A percentile compares a stretch with the other conserved stretches of the same genome.
These are phyloP conservation scores for Gonioctena quinquepunctata DNA, from an alignment of 1,140 invertebrate genomes.

Conservation along the genomic window DNA sequence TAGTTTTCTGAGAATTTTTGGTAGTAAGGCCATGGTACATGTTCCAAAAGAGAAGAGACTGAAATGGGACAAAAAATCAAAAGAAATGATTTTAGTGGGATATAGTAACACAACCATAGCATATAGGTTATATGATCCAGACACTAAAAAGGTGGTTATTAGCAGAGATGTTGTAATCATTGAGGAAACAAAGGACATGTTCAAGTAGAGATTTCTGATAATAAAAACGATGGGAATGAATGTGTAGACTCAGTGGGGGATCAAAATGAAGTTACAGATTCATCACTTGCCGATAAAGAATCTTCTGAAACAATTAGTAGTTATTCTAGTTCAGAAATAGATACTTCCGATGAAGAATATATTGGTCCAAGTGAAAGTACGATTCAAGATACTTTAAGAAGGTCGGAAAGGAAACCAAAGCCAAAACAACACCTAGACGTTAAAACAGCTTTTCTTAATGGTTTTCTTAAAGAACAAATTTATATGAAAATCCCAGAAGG, in stretches of 20 bases:
- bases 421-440: not conserved
- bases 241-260: too few species aligned
- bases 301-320: too few species aligned
- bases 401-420: too few species aligned
- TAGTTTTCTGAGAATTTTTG: slow-evolving; percentile 42
- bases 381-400: too few species aligned
- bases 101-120: slow-evolving; percentile 19
- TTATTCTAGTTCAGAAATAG: too few species aligned
- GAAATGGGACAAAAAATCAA: slow-evolving; percentile 37
- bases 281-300: too few species aligned
- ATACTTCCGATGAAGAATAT: too few species aligned
- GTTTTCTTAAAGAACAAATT: not conserved
- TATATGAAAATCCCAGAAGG: not conserved
- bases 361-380: too few species aligned
- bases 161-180: slow-evolving; percentile 9
- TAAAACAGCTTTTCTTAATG: not conserved
- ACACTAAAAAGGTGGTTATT: not conserved
- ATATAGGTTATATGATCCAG: slow-evolving; percentile 15
- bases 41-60: slow-evolving; percentile 35
- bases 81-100: slow-evolving; percentile 37
- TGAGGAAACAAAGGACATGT: not conserved
- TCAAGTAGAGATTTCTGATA: too few species aligned
- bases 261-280: too few species aligned
- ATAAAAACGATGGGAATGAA: too few species aligned
- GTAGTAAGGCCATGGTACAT: slow-evolving; percentile 42